Conservation (phyloP, 2,888 invertebrate species). For the Diploptera punctata region DNA sequence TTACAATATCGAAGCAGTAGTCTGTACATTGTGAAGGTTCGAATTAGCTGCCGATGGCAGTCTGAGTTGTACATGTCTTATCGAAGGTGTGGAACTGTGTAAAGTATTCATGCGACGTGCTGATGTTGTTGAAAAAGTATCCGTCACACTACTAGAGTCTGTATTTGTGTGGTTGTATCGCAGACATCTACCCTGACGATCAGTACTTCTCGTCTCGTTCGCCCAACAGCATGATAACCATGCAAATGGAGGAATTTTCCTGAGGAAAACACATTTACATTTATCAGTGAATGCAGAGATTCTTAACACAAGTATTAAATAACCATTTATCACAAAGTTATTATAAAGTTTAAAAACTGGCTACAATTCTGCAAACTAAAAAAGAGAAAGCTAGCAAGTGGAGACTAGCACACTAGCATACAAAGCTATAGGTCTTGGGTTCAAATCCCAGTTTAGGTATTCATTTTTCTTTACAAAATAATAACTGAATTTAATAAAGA, state of each 20-base stretch:
- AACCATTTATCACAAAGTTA: no score
- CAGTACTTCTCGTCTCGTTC: not conserved
- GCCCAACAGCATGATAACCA: slow-evolving; percentile 10
- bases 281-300: no score
- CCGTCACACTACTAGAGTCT: not conserved
- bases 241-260: slow-evolving; percentile 18
- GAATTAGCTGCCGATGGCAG: not conserved
- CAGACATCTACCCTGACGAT: not conserved
- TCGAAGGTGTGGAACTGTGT: not conserved
- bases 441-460: no score
- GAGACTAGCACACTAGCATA: no score
- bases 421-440: no score
- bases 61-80: not conserved
- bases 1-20: not conserved
- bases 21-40: not conserved
- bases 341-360: no score
- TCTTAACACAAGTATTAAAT: no score
- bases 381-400: no score
- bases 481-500: no score
- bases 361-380: no score
- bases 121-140: not conserved
- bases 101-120: not conserved
- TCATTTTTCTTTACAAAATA: no score
- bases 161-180: not conserved
- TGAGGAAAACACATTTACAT: no score